Evolutionary conservation across 2,797 vertebrate genomes (phyloP), one percentile per base, ranked within the genome.

Genomic region (Ibycter americanus): DNA sequence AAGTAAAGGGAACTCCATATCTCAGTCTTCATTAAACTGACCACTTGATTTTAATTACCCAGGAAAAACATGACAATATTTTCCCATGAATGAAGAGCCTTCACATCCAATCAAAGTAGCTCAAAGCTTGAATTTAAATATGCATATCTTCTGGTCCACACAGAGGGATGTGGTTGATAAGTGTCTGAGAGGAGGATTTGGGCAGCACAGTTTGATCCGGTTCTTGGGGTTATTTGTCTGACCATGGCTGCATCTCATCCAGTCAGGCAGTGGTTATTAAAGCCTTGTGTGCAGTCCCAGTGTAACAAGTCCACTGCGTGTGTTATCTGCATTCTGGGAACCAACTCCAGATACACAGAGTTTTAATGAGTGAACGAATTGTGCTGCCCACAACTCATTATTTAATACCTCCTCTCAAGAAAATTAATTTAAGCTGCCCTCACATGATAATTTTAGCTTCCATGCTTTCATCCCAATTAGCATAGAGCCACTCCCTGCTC

Each of bases 31-130:
- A 68, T 91, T 95, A 72, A 89, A 94, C 54, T 87, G 94, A 87
- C 83, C 92, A 62, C 83, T 93, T 78, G 26, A 81, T 95, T 96
- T 91, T 93, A 94, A 93, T 94, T 87, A 85, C 36, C 15, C 55
- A 34, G 12, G 21, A 87, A 95, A 94, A 94, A 42, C 47, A 83
- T 13, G 38, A 44, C 46, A 62, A 6, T 68, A 68, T 87, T 92
- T 96, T 91, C 70, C 90, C 81, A 81, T 88, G 72, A 79, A 91
- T 58, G 72, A 70, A 7, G 42, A 86, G 83, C 6, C 17, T 85
- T 83, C 59, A 62, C 32, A 87, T 83, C 49, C 61, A 74, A 83
- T 71, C 70, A 80, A 95, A 87, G 54, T 15, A 92, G 10, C 68
- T 40, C 54, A 47, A 80, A 83, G 31, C 7, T 70, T 81, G 49